A percentile compares a stretch with the other conserved stretches of the same genome.
Conservation (phyloP, 2,797 vertebrate genomes). For the Mycteria americana region DNA sequence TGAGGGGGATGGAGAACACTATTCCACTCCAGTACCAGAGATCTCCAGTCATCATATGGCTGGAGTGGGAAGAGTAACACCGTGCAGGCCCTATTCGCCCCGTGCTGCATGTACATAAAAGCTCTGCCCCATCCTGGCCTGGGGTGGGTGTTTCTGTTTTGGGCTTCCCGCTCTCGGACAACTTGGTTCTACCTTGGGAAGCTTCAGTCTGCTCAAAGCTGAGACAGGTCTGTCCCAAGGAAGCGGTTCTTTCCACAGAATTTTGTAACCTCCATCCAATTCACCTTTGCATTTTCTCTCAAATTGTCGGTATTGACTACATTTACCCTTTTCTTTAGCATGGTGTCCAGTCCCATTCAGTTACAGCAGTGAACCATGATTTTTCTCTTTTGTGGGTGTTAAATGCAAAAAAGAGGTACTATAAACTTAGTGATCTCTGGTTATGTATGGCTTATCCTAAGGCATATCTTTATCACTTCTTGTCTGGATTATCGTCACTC, state of each 20-base stretch:
- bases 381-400: neutral
- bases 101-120: accelerated
- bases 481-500: neutral
- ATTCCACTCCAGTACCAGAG: neutral
- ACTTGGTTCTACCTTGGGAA: neutral
- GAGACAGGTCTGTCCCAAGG: neutral
- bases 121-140: neutral
- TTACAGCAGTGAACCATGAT: neutral
- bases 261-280: neutral
- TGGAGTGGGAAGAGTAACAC: neutral
- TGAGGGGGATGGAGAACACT: neutral
- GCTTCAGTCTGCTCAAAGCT: neutral
- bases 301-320: neutral
- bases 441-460: neutral
- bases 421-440: neutral
- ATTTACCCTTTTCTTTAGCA: neutral
- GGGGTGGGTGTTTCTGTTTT: neutral
- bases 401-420: neutral
- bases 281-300: neutral
- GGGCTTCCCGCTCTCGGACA: neutral
- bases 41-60: neutral
- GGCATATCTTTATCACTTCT: neutral
- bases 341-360: neutral
- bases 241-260: neutral
- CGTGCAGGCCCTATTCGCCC: accelerated